phyloP scores from a whole-genome alignment of 2,797 vertebrate genomes.

The Octomys mimax region DNA sequence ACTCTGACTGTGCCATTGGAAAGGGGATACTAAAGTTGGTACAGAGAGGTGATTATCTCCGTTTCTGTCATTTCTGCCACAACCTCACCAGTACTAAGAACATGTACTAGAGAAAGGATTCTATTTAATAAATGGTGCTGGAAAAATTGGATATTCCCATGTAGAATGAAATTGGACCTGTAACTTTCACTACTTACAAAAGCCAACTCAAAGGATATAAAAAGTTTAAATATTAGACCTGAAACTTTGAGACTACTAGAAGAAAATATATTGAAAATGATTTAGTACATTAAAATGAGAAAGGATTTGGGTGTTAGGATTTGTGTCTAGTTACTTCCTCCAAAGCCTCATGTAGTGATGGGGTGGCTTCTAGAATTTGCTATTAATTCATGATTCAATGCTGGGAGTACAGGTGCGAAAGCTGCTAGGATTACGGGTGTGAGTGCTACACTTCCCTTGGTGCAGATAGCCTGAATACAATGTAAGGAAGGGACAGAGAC shows the following conservation, averaged over 20 bases:
- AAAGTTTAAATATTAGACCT: background rate
- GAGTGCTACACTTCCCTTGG: no score
- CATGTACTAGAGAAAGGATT: background rate
- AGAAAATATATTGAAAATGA: background rate
- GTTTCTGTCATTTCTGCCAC: conserved; percentile 98
- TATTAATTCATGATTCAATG: no score
- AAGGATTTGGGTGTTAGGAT: background rate
- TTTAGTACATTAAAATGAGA: background rate
- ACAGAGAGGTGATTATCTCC: conserved; percentile 94
- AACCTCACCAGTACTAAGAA: conserved; percentile 91
- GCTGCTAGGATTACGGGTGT: no score
- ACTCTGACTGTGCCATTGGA: conserved; percentile 97
- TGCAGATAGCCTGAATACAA: no score
- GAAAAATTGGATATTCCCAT: background rate
- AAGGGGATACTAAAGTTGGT: conserved; percentile 96
- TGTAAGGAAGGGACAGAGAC: no score
- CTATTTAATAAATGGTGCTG: background rate
- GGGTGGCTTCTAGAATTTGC: no score
- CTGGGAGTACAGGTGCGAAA: no score
- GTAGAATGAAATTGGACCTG: background rate
- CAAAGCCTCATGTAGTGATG: no score
- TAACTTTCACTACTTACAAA: background rate
- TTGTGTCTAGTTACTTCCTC: no score
- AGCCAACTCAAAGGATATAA: background rate
- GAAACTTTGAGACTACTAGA: background rate